Base-by-base conservation (phyloP, 2,888 invertebrate genomes). In the Phania funesta region DNA sequence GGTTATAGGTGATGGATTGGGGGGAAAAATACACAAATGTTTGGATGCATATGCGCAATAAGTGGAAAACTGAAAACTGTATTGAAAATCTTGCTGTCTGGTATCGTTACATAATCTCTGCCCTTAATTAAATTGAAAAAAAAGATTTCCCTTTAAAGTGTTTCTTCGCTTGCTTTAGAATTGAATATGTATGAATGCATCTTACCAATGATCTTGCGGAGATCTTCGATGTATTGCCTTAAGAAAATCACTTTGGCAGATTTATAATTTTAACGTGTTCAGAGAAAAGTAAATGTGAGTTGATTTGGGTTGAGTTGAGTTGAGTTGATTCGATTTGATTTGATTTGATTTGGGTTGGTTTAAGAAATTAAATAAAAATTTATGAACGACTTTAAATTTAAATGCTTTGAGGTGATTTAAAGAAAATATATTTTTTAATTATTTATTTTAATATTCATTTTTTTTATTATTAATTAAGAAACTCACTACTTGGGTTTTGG, bases 171-270 rank as follows among this genome's bases (percentile, higher is more conserved):
- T 35, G 58, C 2, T 44, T 60, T 38, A 71, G 52, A 24, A 38
- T 38, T 38, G 56, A 81, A 29, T 52, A 35, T 41, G 29, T 29
- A n/a, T 38, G n/a, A 38, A 44, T 4, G 32, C 38, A 48, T 78
- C 91, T 91, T 90, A 91, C 91, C 91, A 90, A 91, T 91, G 85
- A 91, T 89, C 88, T 90, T 90, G 89, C 91, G 91, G 90, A 91
- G 91, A 88, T 91, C 91, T 89, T 91, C 91, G 88, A 91, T 89
- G 88, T 91, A 91, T 89, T 91, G 91, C 91, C 87, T 90, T 88
- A 91, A 86, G 88, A 90, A 88, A 91, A 91, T 91, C 91, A 91
- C 90, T 90, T 91, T 91, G 91, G 87, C 89, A 88, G 89, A 85
- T 89, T 89, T 87, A 85, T 38, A 77, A 48, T 26, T 74, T 64